Base-by-base conservation (phyloP, 2,888 invertebrate genomes). In the Scrobipalpa atriplicella region DNA sequence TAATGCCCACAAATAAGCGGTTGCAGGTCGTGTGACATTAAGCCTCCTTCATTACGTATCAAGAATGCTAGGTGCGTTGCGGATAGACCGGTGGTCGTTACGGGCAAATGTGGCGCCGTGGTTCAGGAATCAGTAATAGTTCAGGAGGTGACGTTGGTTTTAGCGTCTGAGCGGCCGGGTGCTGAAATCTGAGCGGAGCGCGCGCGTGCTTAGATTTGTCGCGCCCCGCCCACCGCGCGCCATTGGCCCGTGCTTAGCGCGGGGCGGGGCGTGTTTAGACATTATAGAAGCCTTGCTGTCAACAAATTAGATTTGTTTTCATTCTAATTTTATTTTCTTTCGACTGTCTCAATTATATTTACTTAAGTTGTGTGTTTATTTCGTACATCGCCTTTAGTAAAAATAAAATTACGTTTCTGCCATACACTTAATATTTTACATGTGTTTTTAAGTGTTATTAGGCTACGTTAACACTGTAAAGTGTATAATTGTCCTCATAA, bases 241-340 rank as follows among this genome's bases (percentile, higher is more conserved):
- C 72, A 92, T 92, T 92, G 92, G 92, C 72, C 74, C 82, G 78
- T 70, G 79, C 81, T 81, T 81, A 84, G 79, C 81, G 84, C 77
- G 81, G 90, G 91, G 91, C 89, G 91, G 87, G 80, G 89, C 90
- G 81, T 78, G 84, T 83, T 91, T 91, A 90, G 91, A 90, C 85
- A 84, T 78, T 52, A 58, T 90, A 90, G 89, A 87, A 87, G 80
- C 79, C 82, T 84, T 84, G 81, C 76, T 75, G 78, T 72, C 77
- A 78, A 74, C 72, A 69, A 72, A 75, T 76, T 70, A 71, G 75
- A 76, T 75, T 76, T 78, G 73, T 70, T 72, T 69, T 74, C 16
- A 41, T 39, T 16, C 16, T 39, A 39, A 36, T 61, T 61, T 61
- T 29, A 41, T 41, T 41, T 16, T 61, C 11, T 11, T 19, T 39